Evolutionary conservation across 2,888 invertebrate genomes (phyloP), one percentile per base, ranked within the genome.

Genomic region (Mayetiola destructor): DNA sequence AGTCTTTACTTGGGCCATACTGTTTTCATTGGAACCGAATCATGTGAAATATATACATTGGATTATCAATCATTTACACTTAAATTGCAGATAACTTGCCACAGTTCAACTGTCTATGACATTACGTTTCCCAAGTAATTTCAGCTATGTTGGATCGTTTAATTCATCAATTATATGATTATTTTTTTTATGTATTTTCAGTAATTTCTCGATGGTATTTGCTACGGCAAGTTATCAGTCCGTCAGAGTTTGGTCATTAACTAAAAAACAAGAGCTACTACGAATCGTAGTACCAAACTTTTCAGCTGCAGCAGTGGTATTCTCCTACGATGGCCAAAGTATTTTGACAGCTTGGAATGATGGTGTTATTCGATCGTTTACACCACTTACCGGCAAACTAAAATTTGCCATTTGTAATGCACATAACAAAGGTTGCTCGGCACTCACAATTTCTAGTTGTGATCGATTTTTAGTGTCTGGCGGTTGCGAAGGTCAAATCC

Each of bases 401-500:
- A 81, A 88, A 61, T 93, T 84, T 73, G 81, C 82, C 54, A 90
- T 95, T 64, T 78, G 83, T 62, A 87, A 90, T 74, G 90, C 93
- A 1, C 94, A 95, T 68, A 85, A 88, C 64, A 89, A 90, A 68
- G 90, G 90, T 8, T 72, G 71, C 56, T 89, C 92, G 1, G 88
- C 92, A 0, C 70, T 95, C 37, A 82, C 84, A 23, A 78, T 84
- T 61, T 85, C 88, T 0, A 76, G 75, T 3, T 80, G 83, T 63
- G 85, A 85, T 1, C 74, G 74, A 16, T 78, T 80, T 23, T 76
- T 95, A 56, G 80, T 94, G 53, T 91, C 88, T 53, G 94, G 94
- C 1, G 94, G 93, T 4, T 86, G 88, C 60, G 92, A 93, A 67
- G 94, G 93, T n/a, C 90, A 92, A 76, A 87, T 89, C 5, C 77